Evolutionary conservation across 2,797 vertebrate genomes (phyloP).

Genomic region (Eulemur rubriventer): DNA sequence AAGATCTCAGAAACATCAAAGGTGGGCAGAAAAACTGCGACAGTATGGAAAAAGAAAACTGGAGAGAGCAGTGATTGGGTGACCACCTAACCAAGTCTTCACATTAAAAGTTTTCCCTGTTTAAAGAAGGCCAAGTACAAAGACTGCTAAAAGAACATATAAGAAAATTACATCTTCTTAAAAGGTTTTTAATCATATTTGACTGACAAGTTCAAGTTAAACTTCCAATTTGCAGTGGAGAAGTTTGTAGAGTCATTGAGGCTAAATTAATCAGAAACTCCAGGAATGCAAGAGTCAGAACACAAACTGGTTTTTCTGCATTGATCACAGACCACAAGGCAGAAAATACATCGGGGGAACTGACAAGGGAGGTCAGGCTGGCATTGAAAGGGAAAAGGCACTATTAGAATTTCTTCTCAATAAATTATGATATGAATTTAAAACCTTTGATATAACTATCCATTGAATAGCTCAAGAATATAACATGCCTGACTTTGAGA

Average conservation of each 20-base stretch:
- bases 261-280: conserved; percentile 72
- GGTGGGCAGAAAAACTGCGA: not conserved
- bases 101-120: not conserved
- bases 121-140: conserved; percentile 31
- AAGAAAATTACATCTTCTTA: conserved; percentile 26
- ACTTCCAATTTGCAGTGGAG: conserved; percentile 25
- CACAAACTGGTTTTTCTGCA: conserved; percentile 66
- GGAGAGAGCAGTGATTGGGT: not conserved
- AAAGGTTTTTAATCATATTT: conserved; percentile 68
- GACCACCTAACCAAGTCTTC: not conserved
- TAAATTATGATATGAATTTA: conserved; percentile 41
- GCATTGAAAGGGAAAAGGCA: conserved; percentile 54
- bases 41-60: not conserved
- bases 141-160: not conserved
- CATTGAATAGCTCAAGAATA: not conserved
- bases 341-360: conserved; percentile 52
- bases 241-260: not conserved
- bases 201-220: conserved; percentile 65
- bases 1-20: not conserved
- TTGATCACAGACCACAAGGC: conserved; percentile 52
- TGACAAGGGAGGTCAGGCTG: conserved; percentile 76
- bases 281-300: conserved; percentile 39
- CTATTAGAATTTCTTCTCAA: conserved; percentile 33
- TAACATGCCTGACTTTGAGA: not conserved
- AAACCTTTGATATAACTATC: not conserved